Base-by-base conservation (phyloP, 2,113 vertebrate species). In the Sapayoa aenigma region DNA sequence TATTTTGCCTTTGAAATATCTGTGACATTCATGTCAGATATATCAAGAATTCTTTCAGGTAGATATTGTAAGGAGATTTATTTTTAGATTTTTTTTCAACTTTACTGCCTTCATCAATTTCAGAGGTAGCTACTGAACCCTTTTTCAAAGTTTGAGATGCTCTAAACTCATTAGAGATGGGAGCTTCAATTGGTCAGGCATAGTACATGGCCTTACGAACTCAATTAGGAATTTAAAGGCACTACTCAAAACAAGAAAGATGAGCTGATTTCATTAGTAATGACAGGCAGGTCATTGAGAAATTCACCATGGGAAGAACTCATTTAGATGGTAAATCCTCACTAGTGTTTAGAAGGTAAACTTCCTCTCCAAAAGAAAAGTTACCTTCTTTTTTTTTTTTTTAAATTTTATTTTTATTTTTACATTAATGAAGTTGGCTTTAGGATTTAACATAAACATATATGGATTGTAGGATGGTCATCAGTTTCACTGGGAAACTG, bases 251-350 rank as follows among this genome's bases (percentile, higher is more conserved):
- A 87, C 81, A 58, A 82, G 83, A 94, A 92, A 84, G 86, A 58
- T 93, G 59, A 31, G 75, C 46, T 96, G 89, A 84, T 97, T 89
- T 88, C 53, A 90, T 95, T 92, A 87, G 79, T 91, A 86, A 94
- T 93, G 95, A 69, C 83, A 80, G 59, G 53, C 31, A 89, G 75
- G 93, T 93, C 66, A 66, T 14, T 89, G 75, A 84, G 53, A 88
- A 79, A 58, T 86, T 94, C 65, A 50, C 63, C 65, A 59, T 2
- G 14, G 79, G 53, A 96, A 56, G 66, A 88, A 84, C 25, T 84
- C 8, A 81, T 86, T 82, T 94, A 67, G 81, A 27, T 65, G 85
- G 73, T 66, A 97, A 92, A 89, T 92, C 35, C 81, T 91, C 49
- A 47, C 31, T 83, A 73, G 35, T 95, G 65, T 96, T 97, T 93